Evolutionary conservation across 2,797 vertebrate genomes (phyloP), one percentile per base, ranked within the genome.

Genomic region (Tenualosa thibaudeaui): DNA sequence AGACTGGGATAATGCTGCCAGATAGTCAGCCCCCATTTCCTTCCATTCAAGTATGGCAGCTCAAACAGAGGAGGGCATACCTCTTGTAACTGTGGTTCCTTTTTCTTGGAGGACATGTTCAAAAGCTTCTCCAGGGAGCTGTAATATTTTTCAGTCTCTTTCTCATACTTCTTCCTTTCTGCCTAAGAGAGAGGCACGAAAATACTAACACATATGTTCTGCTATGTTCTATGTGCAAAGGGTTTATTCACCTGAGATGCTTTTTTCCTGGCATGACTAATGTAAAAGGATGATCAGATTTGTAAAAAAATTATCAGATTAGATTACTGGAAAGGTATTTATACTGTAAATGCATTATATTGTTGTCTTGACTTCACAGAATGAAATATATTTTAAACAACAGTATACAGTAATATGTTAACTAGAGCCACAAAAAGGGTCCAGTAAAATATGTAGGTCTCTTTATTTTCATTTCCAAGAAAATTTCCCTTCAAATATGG

Each of bases 91-190:
- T 98, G 98, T 9, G 97, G 95, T 88, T 99, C 98, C 91, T 99
- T 99, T 96, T 99, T 99, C 95, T 97, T 99, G n/a, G 98, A 96
- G 4, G 98, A 99, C 93, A 99, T 95, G 90, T 96, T 98, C 89
- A 99, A 92, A 93, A 99, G 97, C 86, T 99, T 99, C 89, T 99
- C 98, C 93, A 99, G 91, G 50, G 97, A 95, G 90, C 97, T 98
- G 92, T 99, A 99, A 92, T 99, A 99, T 89, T 98, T 99, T 89
- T 99, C 98, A 0, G 98, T 99, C 92, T 99, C 98, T 92, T 99
- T 99, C 93, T 99, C 98, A 88, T 98, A 99, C 90, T 93, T 97
- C 94, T 99, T 99, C 91, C 97, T 99, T 92, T 98, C 97, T 86
- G 97, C 96, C 98, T 99, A 84, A 0, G 90, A 89, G 83, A 83